Evolutionary conservation across 2,113 vertebrate genomes (phyloP).

Genomic region (Ammodytes marinus): DNA sequence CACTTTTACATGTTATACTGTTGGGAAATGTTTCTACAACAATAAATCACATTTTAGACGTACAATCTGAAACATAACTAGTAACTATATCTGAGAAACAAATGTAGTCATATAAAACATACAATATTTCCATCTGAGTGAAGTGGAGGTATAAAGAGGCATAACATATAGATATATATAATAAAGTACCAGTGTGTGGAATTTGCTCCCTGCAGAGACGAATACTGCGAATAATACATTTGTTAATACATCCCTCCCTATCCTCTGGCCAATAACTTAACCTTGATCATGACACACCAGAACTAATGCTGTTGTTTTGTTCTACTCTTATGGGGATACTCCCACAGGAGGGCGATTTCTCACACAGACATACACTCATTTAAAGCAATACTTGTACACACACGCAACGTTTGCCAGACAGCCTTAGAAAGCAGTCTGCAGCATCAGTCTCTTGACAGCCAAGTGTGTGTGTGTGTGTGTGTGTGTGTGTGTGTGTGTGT

Average conservation of each 20-base stretch:
- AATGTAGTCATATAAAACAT: not conserved
- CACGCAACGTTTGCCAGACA: constrained; percentile 27
- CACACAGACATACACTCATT: not conserved
- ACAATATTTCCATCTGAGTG: not conserved
- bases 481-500: constrained; percentile 6
- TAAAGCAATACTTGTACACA: not conserved
- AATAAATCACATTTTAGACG: not conserved
- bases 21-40: not conserved
- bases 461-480: constrained; percentile 14
- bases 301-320: constrained; percentile 3
- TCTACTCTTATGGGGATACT: constrained; percentile 19
- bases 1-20: not conserved
- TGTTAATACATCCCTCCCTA: not conserved
- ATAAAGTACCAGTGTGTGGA: not conserved
- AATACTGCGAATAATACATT: constrained; percentile 3
- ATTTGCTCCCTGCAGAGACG: not conserved
- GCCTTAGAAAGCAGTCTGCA: constrained; percentile 43
- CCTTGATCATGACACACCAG: constrained; percentile 3
- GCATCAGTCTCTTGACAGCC: constrained; percentile 46
- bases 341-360: not conserved
- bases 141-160: not conserved
- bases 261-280: constrained; percentile 11
- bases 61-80: not conserved
- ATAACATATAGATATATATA: not conserved
- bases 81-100: not conserved